Evolutionary conservation across 1,140 invertebrate species (phyloP).

Genomic region (Drosophila teissieri): DNA sequence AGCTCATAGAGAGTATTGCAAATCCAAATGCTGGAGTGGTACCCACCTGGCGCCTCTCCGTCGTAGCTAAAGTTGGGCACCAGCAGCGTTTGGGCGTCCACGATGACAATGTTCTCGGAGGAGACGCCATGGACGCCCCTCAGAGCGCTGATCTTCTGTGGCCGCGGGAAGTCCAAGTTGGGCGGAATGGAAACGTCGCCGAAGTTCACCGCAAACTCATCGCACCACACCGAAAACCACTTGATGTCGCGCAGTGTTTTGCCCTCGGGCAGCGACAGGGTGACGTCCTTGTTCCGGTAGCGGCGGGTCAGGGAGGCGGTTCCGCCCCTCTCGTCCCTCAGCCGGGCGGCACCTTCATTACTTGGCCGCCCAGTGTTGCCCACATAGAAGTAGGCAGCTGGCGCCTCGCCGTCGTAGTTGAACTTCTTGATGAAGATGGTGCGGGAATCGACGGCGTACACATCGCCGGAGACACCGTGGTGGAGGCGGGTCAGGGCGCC

Average conservation of each 20-base stretch:
- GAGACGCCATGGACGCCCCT: conserved; percentile 92
- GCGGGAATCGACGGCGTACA: conserved; percentile 94
- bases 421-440: conserved; percentile 95
- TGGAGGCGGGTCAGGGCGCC: conserved; percentile 91
- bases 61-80: conserved; percentile 95
- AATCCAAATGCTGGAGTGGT: too few species aligned
- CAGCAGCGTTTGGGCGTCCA: conserved; percentile 95
- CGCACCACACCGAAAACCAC: conserved; percentile 96
- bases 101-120: conserved; percentile 93
- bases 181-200: conserved; percentile 93
- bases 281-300: conserved; percentile 92
- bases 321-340: conserved; percentile 92
- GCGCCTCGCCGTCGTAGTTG: conserved; percentile 94
- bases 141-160: conserved; percentile 91
- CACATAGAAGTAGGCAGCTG: conserved; percentile 95
- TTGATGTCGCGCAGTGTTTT: conserved; percentile 92
- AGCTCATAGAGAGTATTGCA: too few species aligned
- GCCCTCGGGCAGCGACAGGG: conserved; percentile 93
- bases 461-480: conserved; percentile 93
- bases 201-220: conserved; percentile 95
- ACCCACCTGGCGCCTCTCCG: conserved; percentile 93
- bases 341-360: conserved; percentile 89
- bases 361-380: conserved; percentile 88
- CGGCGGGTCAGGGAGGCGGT: conserved; percentile 88
- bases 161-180: conserved; percentile 92